Conservation (phyloP, 2,888 invertebrate genomes). For the Aspidapion aeneum region DNA sequence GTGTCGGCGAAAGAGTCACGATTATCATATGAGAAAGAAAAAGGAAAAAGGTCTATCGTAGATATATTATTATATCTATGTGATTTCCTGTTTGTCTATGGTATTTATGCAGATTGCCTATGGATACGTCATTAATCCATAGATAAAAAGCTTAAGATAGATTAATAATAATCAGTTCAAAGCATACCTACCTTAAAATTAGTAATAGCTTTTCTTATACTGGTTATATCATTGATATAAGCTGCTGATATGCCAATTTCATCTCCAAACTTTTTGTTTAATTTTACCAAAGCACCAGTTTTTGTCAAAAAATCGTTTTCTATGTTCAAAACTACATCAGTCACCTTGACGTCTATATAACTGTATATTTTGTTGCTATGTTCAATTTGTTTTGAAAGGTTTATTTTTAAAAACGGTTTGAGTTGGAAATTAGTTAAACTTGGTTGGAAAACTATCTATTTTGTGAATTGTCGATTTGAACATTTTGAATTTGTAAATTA, state of each 20-base stretch:
- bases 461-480: conserved; percentile 67
- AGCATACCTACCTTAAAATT: conserved; percentile 1
- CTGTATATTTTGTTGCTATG: conserved; percentile 56
- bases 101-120: too few relatives aligned
- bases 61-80: too few relatives aligned
- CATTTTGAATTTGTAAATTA: conserved; percentile 63
- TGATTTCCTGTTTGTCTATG: too few relatives aligned
- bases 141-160: too few relatives aligned
- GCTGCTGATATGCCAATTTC: conserved; percentile 55
- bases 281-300: conserved; percentile 55
- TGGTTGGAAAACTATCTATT: conserved; percentile 47
- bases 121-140: too few relatives aligned
- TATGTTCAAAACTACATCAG: conserved; percentile 65
- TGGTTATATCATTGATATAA: conserved; percentile 47
- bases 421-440: conserved; percentile 4
- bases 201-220: conserved; percentile 50
- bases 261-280: conserved; percentile 56
- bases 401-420: conserved; percentile 59
- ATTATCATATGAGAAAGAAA: too few relatives aligned
- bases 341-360: conserved; percentile 60
- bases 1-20: too few relatives aligned
- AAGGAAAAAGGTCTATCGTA: too few relatives aligned
- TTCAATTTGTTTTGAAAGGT: conserved; percentile 52
- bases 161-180: too few relatives aligned
- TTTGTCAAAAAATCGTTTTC: conserved; percentile 66